Conservation (phyloP, 1,140 invertebrate genomes). For the Frieseomelitta varia region DNA sequence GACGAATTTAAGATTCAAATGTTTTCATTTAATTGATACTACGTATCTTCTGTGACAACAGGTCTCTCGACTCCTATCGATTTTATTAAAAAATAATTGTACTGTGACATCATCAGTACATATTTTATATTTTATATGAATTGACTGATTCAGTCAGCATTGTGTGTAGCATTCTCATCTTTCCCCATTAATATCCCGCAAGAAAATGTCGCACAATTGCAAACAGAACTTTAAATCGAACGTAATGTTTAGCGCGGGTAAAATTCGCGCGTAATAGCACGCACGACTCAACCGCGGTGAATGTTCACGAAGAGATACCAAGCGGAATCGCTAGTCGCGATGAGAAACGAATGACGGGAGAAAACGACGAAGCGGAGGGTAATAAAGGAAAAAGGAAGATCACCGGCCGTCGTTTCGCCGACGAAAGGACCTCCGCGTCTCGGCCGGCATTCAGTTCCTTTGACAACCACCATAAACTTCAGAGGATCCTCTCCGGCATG, state of each 20-base stretch:
- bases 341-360: background rate
- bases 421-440: background rate
- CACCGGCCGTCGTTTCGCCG: background rate
- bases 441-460: background rate
- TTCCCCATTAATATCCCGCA: background rate
- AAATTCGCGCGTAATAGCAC: conserved; percentile 14
- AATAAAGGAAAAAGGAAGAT: conserved; percentile 10
- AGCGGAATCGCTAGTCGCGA: background rate
- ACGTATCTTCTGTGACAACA: too few relatives aligned
- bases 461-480: conserved; percentile 21
- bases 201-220: background rate
- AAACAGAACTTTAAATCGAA: background rate
- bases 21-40: too few relatives aligned
- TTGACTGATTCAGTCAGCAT: too few relatives aligned
- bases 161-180: background rate
- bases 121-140: too few relatives aligned
- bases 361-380: background rate
- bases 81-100: too few relatives aligned
- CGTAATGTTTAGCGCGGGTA: background rate
- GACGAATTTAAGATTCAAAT: too few relatives aligned
- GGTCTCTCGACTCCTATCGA: too few relatives aligned
- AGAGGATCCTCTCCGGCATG: background rate
- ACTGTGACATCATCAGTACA: too few relatives aligned
- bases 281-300: background rate
- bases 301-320: background rate